These are phyloP conservation scores for Morpho deidamia DNA, from an alignment of 2,888 invertebrate genomes.

Conservation along the genomic window DNA sequence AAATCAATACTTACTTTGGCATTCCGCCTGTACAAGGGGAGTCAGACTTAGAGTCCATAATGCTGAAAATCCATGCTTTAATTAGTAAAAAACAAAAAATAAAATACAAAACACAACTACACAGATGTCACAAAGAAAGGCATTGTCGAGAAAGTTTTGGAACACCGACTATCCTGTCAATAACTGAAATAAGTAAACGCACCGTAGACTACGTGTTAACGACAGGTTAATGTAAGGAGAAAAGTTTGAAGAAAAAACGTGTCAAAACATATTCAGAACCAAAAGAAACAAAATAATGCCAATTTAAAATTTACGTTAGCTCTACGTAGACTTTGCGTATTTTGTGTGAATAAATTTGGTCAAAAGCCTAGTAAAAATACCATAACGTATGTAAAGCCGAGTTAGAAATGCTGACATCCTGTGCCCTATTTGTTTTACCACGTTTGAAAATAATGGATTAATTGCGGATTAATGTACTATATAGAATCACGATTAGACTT, in stretches of 20 bases:
- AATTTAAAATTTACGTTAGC: no score
- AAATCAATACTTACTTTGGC: constrained; percentile 71
- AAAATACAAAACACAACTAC: constrained; percentile 31
- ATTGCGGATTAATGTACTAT: no score
- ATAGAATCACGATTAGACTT: no score
- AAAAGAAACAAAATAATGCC: neutral
- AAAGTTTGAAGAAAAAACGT: neutral
- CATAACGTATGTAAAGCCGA: no score
- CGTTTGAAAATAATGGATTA: no score
- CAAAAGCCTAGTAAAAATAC: no score
- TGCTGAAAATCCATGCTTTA: constrained; percentile 76
- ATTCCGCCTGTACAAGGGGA: constrained; percentile 75
- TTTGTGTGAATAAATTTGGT: no score
- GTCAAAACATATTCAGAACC: neutral
- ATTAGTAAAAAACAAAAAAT: constrained; percentile 67
- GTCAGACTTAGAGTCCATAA: constrained; percentile 73
- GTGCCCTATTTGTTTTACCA: no score
- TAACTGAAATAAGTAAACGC: constrained; percentile 47
- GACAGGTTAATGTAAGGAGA: neutral
- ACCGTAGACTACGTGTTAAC: constrained; percentile 53
- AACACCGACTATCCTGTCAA: constrained; percentile 50
- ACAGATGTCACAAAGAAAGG: constrained; percentile 15
- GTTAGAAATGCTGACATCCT: no score
- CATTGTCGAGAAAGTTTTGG: neutral
- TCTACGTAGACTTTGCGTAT: no score